Evolutionary conservation across 1,140 invertebrate genomes (phyloP).

Genomic region (Drosophila burlai): DNA sequence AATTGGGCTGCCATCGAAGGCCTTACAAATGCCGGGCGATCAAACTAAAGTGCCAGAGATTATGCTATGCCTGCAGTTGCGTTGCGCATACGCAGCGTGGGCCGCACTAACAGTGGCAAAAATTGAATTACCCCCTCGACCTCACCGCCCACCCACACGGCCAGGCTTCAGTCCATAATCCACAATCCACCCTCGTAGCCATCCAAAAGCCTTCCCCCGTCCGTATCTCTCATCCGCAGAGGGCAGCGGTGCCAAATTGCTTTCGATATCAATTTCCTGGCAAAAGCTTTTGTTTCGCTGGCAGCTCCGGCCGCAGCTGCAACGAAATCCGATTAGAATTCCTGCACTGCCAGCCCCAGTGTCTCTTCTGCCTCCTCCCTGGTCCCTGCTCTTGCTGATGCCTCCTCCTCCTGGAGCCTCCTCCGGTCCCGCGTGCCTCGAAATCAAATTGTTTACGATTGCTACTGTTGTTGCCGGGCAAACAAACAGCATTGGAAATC

Average conservation of each 20-base stretch:
- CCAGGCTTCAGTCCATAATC: constrained; percentile 10
- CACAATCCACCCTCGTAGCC: constrained; percentile 6
- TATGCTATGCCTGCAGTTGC: constrained; percentile 65
- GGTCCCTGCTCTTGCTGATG: neutral
- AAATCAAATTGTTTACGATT: constrained; percentile 78
- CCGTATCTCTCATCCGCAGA: constrained; percentile 44
- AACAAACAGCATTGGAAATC: constrained; percentile 26
- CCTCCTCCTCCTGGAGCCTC: neutral
- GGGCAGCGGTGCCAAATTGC: constrained; percentile 69
- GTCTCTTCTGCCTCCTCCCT: neutral
- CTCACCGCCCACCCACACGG: constrained; percentile 5
- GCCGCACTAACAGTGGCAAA: constrained; percentile 16
- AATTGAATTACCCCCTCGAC: constrained; percentile 40
- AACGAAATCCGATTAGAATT: constrained; percentile 79
- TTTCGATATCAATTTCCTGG: constrained; percentile 81
- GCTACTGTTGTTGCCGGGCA: constrained; percentile 48
- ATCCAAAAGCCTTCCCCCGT: neutral
- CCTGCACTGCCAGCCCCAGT: constrained; percentile 18
- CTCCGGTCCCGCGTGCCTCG: constrained; percentile 20
- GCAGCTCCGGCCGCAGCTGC: constrained; percentile 71
- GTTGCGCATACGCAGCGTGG: constrained; percentile 76
- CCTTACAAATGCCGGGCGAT: constrained; percentile 64
- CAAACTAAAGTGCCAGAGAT: constrained; percentile 64
- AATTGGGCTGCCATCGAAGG: constrained; percentile 24
- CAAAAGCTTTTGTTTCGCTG: constrained; percentile 65